Conservation (phyloP, 2,113 vertebrate genomes). For the Saguinus imperator region DNA sequence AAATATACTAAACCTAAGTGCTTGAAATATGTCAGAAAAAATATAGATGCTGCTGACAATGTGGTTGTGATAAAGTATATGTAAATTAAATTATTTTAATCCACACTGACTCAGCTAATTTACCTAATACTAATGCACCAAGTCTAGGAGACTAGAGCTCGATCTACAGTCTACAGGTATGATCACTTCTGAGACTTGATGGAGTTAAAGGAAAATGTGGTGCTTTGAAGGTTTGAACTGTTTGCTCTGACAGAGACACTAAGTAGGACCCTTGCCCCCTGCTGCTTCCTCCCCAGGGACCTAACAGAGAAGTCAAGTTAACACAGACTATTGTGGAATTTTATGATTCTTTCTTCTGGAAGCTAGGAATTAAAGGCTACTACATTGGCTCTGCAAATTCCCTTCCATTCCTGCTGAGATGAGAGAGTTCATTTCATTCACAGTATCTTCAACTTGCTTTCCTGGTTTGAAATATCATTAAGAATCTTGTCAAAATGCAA, state of each 20-base stretch:
- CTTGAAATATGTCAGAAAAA: background rate
- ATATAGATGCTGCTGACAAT: background rate
- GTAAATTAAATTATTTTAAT: background rate
- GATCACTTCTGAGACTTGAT: background rate
- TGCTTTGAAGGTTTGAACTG: background rate
- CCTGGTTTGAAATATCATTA: background rate
- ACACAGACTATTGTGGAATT: background rate
- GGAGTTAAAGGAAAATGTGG: background rate
- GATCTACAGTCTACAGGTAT: too few species aligned
- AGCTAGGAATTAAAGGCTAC: background rate
- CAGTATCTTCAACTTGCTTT: background rate
- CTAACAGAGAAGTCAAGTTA: background rate
- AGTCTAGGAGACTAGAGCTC: background rate
- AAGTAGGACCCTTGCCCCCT: background rate
- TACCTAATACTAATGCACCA: background rate
- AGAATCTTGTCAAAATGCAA: background rate
- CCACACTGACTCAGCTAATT: background rate
- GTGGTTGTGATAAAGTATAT: background rate
- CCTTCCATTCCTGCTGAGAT: background rate
- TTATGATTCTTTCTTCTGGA: background rate
- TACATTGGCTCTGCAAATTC: background rate
- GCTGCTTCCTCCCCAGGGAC: rapidly evolving
- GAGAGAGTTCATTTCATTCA: background rate
- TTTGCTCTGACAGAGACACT: background rate
- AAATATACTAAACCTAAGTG: background rate